phyloP scores from a whole-genome alignment of 2,113 vertebrate species.

The Laterallus jamaicensis region DNA sequence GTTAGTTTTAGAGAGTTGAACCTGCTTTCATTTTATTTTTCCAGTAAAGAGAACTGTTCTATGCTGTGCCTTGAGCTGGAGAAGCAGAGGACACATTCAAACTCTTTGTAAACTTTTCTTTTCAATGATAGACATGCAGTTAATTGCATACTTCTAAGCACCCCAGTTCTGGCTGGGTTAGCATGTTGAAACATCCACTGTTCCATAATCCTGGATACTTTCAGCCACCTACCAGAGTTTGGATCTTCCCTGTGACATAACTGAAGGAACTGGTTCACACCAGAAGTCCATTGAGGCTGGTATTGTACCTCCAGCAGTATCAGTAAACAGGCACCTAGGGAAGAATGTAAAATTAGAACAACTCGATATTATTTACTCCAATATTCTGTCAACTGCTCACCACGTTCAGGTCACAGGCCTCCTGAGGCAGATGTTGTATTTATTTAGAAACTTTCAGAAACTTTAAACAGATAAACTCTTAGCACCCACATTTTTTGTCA shows the following conservation, averaged over 20 bases:
- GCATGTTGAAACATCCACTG: neutral
- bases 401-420: neutral
- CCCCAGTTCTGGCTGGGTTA: neutral
- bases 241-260: neutral
- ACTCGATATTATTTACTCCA: neutral
- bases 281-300: neutral
- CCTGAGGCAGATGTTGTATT: neutral
- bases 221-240: neutral
- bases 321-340: neutral
- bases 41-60: neutral
- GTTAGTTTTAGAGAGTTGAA: neutral
- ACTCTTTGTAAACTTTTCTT: neutral
- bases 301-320: neutral
- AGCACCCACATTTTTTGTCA: neutral
- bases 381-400: neutral
- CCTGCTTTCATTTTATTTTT: neutral
- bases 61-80: neutral
- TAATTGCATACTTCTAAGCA: neutral
- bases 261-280: neutral
- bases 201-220: neutral
- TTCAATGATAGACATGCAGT: neutral
- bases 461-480: neutral
- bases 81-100: neutral
- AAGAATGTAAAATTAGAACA: neutral
- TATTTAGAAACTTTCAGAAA: neutral